A percentile compares a stretch with the other conserved stretches of the same genome.
Conservation (phyloP, 2,888 invertebrate genomes). For the Himalopsyche kuldschensis region DNA sequence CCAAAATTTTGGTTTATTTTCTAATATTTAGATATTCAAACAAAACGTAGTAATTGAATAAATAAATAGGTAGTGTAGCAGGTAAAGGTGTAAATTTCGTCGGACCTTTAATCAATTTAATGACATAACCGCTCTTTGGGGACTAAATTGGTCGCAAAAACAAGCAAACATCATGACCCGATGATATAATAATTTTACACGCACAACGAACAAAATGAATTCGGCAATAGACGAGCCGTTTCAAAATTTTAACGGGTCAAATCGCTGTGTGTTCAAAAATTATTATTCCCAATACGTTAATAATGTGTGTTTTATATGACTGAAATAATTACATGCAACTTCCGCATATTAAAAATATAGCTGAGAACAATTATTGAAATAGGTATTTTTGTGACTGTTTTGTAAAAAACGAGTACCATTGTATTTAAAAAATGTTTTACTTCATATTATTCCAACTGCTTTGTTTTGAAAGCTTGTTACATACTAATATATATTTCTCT, state of each 20-base stretch:
- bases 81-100: slow-evolving; percentile 2
- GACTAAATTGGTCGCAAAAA: slow-evolving; percentile 3
- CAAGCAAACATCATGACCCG: slow-evolving; percentile 2
- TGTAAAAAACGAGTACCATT: too few species aligned
- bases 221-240: not conserved
- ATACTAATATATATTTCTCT: too few species aligned
- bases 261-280: not conserved
- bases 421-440: too few species aligned
- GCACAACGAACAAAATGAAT: not conserved
- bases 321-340: too few species aligned
- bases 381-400: too few species aligned
- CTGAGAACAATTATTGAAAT: too few species aligned
- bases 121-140: not conserved
- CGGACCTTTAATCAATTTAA: slow-evolving; percentile 28
- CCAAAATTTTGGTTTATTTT: not conserved
- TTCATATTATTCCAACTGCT: too few species aligned
- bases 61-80: not conserved
- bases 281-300: not conserved
- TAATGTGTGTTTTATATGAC: too few species aligned
- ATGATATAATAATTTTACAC: not conserved
- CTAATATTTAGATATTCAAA: not conserved
- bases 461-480: too few species aligned
- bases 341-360: too few species aligned
- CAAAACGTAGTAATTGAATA: not conserved
- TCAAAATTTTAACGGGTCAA: not conserved